phyloP scores from a whole-genome alignment of 2,113 vertebrate species.

The Trachemys scripta region DNA sequence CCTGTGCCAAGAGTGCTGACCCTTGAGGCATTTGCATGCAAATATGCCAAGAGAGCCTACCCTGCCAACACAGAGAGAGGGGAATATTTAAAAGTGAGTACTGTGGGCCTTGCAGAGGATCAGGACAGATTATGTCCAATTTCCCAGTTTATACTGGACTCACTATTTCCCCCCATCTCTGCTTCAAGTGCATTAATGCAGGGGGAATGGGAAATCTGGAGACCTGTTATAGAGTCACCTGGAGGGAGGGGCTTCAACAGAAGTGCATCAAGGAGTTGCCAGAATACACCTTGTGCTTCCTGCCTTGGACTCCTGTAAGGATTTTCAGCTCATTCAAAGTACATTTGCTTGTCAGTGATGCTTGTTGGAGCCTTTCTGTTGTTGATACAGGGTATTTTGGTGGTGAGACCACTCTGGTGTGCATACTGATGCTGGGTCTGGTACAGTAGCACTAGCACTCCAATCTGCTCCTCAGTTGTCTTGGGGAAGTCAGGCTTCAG shows the following conservation, averaged over 20 bases:
- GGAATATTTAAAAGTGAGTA: background rate
- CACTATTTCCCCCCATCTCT: background rate
- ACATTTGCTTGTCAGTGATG: background rate
- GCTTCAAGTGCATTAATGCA: background rate
- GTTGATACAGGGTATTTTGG: background rate
- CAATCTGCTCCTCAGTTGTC: background rate
- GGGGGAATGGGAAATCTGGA: background rate
- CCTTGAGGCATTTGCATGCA: background rate
- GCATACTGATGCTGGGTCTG: background rate
- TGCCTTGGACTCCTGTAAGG: background rate
- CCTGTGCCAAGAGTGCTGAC: rapidly evolving
- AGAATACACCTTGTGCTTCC: background rate
- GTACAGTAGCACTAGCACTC: background rate
- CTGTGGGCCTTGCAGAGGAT: background rate
- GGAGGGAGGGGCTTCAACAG: background rate
- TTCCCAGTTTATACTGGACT: background rate
- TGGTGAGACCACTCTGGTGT: background rate
- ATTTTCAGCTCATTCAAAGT: background rate
- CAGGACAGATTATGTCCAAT: background rate
- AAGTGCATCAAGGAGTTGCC: background rate
- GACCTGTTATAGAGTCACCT: background rate
- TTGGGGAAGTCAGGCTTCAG: background rate
- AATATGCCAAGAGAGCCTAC: background rate
- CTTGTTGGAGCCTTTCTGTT: background rate
- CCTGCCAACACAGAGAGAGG: background rate